phyloP scores from a whole-genome alignment of 2,113 vertebrate species.

The Microcebus tavaratra region DNA sequence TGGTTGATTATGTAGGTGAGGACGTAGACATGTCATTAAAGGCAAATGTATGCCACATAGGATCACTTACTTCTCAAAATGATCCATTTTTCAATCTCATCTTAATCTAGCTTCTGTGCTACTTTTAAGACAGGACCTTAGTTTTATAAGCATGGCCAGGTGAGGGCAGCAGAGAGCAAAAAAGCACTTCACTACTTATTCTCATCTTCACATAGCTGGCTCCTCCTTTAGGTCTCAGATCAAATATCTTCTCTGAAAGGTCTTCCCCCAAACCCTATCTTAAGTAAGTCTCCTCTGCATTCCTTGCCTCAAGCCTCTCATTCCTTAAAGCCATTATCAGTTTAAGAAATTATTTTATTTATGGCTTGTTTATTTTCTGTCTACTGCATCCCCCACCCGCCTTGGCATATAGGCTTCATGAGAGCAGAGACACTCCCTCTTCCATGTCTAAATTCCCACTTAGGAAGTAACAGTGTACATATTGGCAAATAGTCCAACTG shows the following conservation, averaged over 20 bases:
- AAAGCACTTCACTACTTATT: background rate
- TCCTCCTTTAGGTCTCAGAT: background rate
- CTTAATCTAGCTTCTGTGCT: conserved; percentile 1
- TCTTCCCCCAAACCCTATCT: background rate
- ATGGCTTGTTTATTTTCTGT: background rate
- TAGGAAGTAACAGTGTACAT: background rate
- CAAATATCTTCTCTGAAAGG: background rate
- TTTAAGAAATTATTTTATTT: conserved; percentile 27
- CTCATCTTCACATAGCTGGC: background rate
- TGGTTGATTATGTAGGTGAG: background rate
- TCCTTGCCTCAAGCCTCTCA: background rate
- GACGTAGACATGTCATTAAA: background rate
- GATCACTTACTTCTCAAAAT: background rate
- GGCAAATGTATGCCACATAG: background rate
- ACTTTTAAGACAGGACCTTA: background rate
- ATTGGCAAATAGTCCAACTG: background rate
- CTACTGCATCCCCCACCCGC: too few relatives aligned
- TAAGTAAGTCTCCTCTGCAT: background rate
- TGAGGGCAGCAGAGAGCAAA: conserved; percentile 48
- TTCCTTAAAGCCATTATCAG: background rate
- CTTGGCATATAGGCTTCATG: background rate
- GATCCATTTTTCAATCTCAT: background rate
- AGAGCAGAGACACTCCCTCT: background rate
- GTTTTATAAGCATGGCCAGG: background rate
- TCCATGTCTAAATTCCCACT: background rate